Conservation (phyloP, 1,140 invertebrate species). For the Diabrotica undecimpunctata region DNA sequence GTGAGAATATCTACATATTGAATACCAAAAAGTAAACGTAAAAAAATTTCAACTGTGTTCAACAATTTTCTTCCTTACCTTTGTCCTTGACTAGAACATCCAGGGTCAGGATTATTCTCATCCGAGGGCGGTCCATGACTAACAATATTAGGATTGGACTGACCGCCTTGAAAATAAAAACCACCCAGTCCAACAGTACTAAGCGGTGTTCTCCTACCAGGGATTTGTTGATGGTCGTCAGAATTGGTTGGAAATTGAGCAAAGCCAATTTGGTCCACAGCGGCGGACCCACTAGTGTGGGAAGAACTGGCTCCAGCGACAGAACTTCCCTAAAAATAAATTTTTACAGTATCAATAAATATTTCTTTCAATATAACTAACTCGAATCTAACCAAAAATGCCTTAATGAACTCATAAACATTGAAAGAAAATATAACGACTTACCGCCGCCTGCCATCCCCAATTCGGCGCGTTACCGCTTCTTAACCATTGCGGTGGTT, state of each 20-base stretch:
- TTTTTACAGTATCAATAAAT: too few relatives aligned
- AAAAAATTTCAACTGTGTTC: too few relatives aligned
- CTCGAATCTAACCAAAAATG: too few relatives aligned
- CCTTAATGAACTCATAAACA: not conserved
- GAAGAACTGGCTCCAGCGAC: constrained; percentile 46
- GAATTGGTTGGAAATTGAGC: constrained; percentile 39
- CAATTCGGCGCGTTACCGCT: constrained; percentile 36
- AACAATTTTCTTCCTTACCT: constrained; percentile 32
- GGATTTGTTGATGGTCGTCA: constrained; percentile 58
- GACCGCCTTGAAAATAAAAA: constrained; percentile 65
- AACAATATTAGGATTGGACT: constrained; percentile 47
- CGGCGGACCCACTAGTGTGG: constrained; percentile 28
- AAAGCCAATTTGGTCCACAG: constrained; percentile 34
- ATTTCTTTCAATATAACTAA: too few relatives aligned
- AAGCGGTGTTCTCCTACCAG: constrained; percentile 72
- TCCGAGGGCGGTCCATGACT: constrained; percentile 61
- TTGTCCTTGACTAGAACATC: constrained; percentile 49
- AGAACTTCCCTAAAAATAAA: constrained; percentile 22
- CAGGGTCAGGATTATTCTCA: constrained; percentile 72
- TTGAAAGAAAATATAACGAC: constrained; percentile 18
- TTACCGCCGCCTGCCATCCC: constrained; percentile 45
- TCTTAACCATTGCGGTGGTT: constrained; percentile 41
- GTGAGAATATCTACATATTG: too few relatives aligned
- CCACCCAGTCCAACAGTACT: constrained; percentile 78
- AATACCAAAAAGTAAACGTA: too few relatives aligned